Evolutionary conservation across 2,797 vertebrate species (phyloP).

Genomic region (Karalla daura): DNA sequence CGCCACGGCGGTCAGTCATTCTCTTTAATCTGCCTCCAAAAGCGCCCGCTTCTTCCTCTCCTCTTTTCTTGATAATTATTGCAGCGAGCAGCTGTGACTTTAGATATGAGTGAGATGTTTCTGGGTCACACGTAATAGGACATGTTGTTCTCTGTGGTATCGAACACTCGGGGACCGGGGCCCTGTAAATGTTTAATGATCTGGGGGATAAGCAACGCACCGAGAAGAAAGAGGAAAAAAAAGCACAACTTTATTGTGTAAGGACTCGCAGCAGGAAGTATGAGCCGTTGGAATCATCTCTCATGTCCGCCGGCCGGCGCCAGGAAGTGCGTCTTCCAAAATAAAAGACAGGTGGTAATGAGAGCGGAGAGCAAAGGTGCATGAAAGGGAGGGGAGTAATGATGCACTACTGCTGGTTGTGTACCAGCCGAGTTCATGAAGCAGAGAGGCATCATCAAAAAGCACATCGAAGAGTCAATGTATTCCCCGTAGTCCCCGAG

Average conservation of each 20-base stretch:
- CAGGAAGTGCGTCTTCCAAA: slow-evolving; percentile 25
- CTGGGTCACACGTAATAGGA: slow-evolving; percentile 63
- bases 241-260: slow-evolving; percentile 13
- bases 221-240: slow-evolving; percentile 44
- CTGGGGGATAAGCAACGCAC: slow-evolving; percentile 14
- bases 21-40: slow-evolving; percentile 53
- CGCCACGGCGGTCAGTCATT: slow-evolving; percentile 46
- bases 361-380: slow-evolving; percentile 5
- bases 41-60: slow-evolving; percentile 22
- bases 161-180: slow-evolving; percentile 48
- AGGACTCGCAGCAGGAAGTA: slow-evolving; percentile 2
- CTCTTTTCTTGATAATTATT: slow-evolving; percentile 35
- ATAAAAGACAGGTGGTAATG: slow-evolving; percentile 39
- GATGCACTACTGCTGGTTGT: slow-evolving; percentile 44
- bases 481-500: slow-evolving; percentile 72
- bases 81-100: slow-evolving; percentile 43
- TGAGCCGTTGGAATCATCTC: slow-evolving; percentile 28
- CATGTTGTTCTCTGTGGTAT: slow-evolving; percentile 49
- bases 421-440: slow-evolving; percentile 63
- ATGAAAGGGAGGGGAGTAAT: slow-evolving; percentile 22
- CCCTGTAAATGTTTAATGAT: slow-evolving; percentile 69
- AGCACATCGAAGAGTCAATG: slow-evolving; percentile 61
- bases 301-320: background rate
- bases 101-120: slow-evolving; percentile 55
- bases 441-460: slow-evolving; percentile 73